phyloP scores from a whole-genome alignment of 2,797 vertebrate genomes.

The Bucorvus abyssinicus region DNA sequence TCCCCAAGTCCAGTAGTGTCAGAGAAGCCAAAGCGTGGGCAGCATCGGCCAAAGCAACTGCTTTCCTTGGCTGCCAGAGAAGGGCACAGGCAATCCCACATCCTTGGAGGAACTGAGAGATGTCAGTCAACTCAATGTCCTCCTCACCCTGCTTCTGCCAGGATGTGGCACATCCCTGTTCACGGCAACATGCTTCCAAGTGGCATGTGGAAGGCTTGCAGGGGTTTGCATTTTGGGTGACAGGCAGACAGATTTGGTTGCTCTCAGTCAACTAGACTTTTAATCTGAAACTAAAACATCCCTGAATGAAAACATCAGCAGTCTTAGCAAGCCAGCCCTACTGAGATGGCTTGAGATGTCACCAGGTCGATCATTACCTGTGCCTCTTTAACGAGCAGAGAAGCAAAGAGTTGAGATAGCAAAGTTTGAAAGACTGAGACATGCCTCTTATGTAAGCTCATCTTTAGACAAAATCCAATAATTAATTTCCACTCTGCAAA shows the following conservation, averaged over 20 bases:
- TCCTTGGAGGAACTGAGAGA: neutral
- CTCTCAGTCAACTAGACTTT: neutral
- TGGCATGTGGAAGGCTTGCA: neutral
- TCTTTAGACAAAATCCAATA: constrained; percentile 62
- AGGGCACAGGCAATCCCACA: neutral
- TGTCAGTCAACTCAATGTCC: neutral
- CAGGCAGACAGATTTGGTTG: neutral
- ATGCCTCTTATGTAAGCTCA: neutral
- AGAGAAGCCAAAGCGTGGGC: neutral
- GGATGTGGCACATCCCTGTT: rapidly evolving
- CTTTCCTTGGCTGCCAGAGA: neutral
- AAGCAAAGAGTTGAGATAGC: neutral
- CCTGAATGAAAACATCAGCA: neutral
- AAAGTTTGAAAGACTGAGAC: neutral
- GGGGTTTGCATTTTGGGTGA: neutral
- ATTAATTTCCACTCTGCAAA: constrained; percentile 48
- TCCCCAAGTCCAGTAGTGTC: rapidly evolving
- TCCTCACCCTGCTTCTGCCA: neutral
- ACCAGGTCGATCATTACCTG: neutral
- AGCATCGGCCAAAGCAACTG: neutral
- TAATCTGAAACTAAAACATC: neutral
- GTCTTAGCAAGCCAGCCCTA: neutral
- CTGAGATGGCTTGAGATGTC: neutral
- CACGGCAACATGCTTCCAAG: neutral
- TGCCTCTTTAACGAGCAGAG: neutral